These are phyloP conservation scores for Trachelus stipa DNA, from an alignment of 2,888 invertebrate genomes.

Conservation along the genomic window DNA sequence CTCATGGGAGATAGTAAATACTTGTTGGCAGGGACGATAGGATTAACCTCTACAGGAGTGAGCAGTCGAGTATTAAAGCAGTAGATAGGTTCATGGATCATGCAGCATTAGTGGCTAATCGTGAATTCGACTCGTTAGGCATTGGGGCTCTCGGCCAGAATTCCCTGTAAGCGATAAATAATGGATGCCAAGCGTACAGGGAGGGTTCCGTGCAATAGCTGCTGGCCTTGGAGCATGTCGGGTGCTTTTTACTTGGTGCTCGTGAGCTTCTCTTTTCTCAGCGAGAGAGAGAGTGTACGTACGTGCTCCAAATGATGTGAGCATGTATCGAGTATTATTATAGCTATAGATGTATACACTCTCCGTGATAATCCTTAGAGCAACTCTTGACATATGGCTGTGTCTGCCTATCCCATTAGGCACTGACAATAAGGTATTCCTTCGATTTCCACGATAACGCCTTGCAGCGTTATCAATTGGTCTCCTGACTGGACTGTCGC, in stretches of 20 bases:
- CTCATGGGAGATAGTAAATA: background rate
- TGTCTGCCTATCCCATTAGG: background rate
- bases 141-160: slow-evolving; percentile 20
- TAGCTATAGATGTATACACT: slow-evolving; percentile 11
- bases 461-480: background rate
- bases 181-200: slow-evolving; percentile 36
- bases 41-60: background rate
- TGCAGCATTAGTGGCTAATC: background rate
- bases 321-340: background rate
- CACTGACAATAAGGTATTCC: background rate
- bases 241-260: slow-evolving; percentile 35
- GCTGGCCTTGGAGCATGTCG: slow-evolving; percentile 40
- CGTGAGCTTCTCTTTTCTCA: slow-evolving; percentile 16
- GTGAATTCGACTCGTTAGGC: background rate
- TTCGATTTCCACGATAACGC: background rate
- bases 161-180: slow-evolving; percentile 42
- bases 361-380: background rate
- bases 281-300: slow-evolving; percentile 29
- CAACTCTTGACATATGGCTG: background rate
- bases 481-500: background rate
- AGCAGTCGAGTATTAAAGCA: background rate
- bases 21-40: background rate
- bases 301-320: slow-evolving; percentile 30
- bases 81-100: background rate
- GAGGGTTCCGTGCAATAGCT: slow-evolving; percentile 40